Base-by-base conservation (phyloP, 2,888 invertebrate species). In the Cistogaster globosa region DNA sequence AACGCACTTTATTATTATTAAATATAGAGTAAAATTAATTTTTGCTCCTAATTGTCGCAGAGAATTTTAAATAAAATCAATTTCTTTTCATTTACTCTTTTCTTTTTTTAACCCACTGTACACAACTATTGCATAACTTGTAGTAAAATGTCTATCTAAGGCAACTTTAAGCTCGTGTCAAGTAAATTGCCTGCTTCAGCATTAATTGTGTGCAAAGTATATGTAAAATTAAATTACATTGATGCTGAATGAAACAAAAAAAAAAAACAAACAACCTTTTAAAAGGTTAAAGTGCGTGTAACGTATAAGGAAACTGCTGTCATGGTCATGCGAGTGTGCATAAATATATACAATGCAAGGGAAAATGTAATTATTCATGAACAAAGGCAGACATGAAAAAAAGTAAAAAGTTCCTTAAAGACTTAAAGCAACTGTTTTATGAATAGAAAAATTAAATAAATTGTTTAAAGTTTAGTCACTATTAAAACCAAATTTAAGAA, bases 241-340 rank as follows among this genome's bases (percentile, higher is more conserved):
- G 69, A 53, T 62, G 32, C 53, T 55, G 62, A 42, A 62, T 78
- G 32, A 32, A 58, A 26, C 16, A 26, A 20, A 60, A n/a, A 18
- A 0, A 77, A 62, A 53, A 53, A 68, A 42, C 32, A 58, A 65
- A 36, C 38, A 67, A 53, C 62, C 69, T 65, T 26, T 58, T 67
- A 22, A 80, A 80, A 80, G 80, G 80, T 80, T 67, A 80, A 51
- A 80, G 72, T 57, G 79, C 72, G 9, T 65, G 22, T 48, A 63
- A 22, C 18, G 20, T 38, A 55, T 16, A n/a, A 57, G 38, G 38
- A 48, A 36, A 22, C 45, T 62, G 18, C 42, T 42, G 38, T 20
- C 68, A 69, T 60, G 77, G 69, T 32, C 77, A 53, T 67, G 45
- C n/a, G n/a, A n/a, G n/a, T n/a, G 0, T 48, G 7, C 16, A 42